These are phyloP conservation scores for Drosophila lini DNA, from an alignment of 1,140 invertebrate genomes.

Conservation along the genomic window DNA sequence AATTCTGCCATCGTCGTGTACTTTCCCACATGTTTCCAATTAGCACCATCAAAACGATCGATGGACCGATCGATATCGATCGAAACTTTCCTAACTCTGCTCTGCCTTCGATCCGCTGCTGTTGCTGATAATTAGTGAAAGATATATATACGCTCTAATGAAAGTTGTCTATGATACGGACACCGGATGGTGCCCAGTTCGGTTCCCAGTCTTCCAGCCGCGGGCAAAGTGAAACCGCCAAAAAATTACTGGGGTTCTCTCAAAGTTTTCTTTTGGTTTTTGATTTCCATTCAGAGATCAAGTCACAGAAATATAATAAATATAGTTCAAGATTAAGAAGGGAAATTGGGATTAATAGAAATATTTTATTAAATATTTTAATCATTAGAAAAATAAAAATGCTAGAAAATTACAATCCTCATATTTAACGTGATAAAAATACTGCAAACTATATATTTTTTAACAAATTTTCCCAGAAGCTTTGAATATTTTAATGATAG, in stretches of 20 bases:
- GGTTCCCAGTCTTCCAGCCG: slow-evolving; percentile 2
- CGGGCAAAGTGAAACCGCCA: slow-evolving; percentile 25
- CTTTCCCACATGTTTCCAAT: slow-evolving; percentile 70
- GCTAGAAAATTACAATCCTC: no score
- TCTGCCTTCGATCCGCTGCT: background rate
- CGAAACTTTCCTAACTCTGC: slow-evolving; percentile 42
- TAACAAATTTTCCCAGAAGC: no score
- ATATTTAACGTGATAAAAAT: no score
- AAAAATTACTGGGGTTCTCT: no score
- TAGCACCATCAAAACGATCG: slow-evolving; percentile 46
- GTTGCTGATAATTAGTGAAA: slow-evolving; percentile 63
- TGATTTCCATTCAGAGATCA: background rate
- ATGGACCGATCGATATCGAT: slow-evolving; percentile 30
- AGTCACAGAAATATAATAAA: background rate
- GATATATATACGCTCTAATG: slow-evolving; percentile 41
- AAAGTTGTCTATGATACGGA: slow-evolving; percentile 46
- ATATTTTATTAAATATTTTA: no score
- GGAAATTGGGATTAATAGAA: no score
- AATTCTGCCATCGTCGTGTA: slow-evolving; percentile 36
- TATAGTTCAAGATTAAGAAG: no score
- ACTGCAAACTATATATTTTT: no score
- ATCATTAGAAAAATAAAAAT: no score
- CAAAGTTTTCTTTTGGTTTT: background rate
- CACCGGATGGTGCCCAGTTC: slow-evolving; percentile 11
- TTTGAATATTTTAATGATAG: no score